Percentiles rank a stretch among this genome's conserved stretches.
phyloP scores from a whole-genome alignment of 2,888 invertebrate genomes.

The Andricus curvator region DNA sequence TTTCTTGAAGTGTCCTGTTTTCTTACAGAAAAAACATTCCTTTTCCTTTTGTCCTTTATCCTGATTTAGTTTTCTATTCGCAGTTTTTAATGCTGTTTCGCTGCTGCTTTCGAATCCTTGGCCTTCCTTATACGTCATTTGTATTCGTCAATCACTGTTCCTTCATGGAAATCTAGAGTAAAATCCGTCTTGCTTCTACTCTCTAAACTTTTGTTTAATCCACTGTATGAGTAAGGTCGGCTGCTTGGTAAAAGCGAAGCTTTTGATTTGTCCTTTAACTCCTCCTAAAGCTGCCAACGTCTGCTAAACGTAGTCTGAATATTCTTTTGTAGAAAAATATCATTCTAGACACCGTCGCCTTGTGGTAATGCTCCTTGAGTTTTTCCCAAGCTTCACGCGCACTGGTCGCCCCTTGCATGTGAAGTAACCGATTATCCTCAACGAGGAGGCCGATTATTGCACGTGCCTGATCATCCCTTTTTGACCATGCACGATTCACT shows the following conservation, averaged over 20 bases:
- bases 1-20: conserved; percentile 32
- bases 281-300: conserved; percentile 51
- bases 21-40: conserved; percentile 36
- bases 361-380: not conserved
- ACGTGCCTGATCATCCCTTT: not conserved
- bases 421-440: conserved; percentile 6
- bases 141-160: conserved; percentile 31
- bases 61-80: not conserved
- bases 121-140: conserved; percentile 32
- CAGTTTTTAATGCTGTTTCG: conserved; percentile 41
- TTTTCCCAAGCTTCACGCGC: conserved; percentile 42
- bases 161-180: too few species aligned
- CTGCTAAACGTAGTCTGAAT: conserved; percentile 9
- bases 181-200: conserved; percentile 49
- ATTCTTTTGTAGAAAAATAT: conserved; percentile 31
- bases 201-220: conserved; percentile 50
- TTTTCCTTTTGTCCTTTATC: not conserved
- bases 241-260: conserved; percentile 51
- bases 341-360: not conserved
- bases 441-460: conserved; percentile 10
- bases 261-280: conserved; percentile 47
- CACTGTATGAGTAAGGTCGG: conserved; percentile 54
- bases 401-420: conserved; percentile 39
- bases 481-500: not conserved
- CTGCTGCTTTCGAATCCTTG: not conserved